A percentile compares a stretch with the other conserved stretches of the same genome.
Conservation (phyloP, 92 coral and sea anemone species). For the Phenganax stokvisi region DNA sequence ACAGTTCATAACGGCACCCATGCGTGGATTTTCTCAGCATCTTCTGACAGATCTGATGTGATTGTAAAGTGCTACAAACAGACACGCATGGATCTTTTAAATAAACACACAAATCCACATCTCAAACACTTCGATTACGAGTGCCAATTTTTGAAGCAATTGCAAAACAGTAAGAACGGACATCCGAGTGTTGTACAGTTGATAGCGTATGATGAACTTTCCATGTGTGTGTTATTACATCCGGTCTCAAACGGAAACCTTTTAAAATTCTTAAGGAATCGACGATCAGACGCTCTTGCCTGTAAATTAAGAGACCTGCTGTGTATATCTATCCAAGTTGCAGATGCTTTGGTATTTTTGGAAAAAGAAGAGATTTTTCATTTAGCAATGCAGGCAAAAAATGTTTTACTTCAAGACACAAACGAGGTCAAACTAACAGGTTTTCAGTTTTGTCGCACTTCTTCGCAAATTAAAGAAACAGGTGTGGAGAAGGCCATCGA, state of each 20-base stretch:
- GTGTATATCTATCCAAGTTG: background rate
- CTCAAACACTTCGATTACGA: background rate
- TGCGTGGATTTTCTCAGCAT: slow-evolving; percentile 5
- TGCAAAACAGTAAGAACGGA: background rate
- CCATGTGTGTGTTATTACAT: background rate
- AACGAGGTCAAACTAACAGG: slow-evolving; percentile 16
- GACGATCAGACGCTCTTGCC: background rate
- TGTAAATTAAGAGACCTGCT: slow-evolving; percentile 15
- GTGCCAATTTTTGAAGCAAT: background rate
- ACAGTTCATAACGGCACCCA: slow-evolving; percentile 15
- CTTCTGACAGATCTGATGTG: background rate
- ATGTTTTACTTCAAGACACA: slow-evolving; percentile 13
- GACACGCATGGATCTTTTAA: background rate
- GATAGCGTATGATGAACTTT: background rate
- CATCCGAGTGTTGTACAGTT: slow-evolving; percentile 15
- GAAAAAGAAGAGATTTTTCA: background rate
- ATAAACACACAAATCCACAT: background rate
- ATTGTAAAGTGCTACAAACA: slow-evolving; percentile 24
- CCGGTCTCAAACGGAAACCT: slow-evolving; percentile 4
- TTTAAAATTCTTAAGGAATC: slow-evolving; percentile 18
- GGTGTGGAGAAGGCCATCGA: slow-evolving; percentile 11
- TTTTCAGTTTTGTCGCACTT: slow-evolving; percentile 16
- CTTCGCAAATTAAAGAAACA: background rate
- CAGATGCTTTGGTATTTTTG: slow-evolving; percentile 16
- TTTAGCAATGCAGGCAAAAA: slow-evolving; percentile 8